Conservation (phyloP, 2,797 vertebrate species). For the Eupleurogrammus muticus region DNA sequence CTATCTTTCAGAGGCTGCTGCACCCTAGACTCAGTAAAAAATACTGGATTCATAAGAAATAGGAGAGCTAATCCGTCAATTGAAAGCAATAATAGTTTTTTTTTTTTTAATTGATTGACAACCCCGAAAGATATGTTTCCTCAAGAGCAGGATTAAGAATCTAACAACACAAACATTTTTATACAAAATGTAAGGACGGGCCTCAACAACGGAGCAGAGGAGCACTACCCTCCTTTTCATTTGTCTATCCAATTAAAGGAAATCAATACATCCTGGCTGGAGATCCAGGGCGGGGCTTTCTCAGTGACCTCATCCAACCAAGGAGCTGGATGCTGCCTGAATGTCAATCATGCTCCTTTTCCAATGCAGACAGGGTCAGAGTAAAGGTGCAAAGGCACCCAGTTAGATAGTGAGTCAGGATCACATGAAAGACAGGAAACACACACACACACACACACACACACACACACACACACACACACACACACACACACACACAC, state of each 20-base stretch:
- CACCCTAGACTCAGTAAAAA: too few relatives aligned
- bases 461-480: neutral
- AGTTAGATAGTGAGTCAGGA: neutral
- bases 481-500: neutral
- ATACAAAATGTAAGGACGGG: constrained; percentile 18
- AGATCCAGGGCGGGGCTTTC: constrained; percentile 69
- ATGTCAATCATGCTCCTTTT: constrained; percentile 61
- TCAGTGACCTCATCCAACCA: constrained; percentile 65
- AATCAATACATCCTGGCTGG: constrained; percentile 72
- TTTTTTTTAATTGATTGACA: too few relatives aligned
- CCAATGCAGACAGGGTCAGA: constrained; percentile 26
- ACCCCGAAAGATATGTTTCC: neutral
- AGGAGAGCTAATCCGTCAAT: too few relatives aligned
- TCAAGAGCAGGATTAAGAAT: constrained; percentile 15
- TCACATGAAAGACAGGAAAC: constrained; percentile 6
- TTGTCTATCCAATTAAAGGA: constrained; percentile 79
- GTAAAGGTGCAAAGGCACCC: constrained; percentile 10
- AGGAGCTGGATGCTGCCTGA: constrained; percentile 53
- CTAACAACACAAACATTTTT: constrained; percentile 25
- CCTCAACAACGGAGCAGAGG: constrained; percentile 21
- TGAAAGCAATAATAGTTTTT: too few relatives aligned
- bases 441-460: too few relatives aligned
- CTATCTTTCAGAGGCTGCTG: too few relatives aligned
- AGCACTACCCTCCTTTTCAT: constrained; percentile 50
- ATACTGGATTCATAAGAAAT: too few relatives aligned